Evolutionary conservation across 2,113 vertebrate species (phyloP), one percentile per base, ranked within the genome.

Genomic region (Hiodon tergisus): DNA sequence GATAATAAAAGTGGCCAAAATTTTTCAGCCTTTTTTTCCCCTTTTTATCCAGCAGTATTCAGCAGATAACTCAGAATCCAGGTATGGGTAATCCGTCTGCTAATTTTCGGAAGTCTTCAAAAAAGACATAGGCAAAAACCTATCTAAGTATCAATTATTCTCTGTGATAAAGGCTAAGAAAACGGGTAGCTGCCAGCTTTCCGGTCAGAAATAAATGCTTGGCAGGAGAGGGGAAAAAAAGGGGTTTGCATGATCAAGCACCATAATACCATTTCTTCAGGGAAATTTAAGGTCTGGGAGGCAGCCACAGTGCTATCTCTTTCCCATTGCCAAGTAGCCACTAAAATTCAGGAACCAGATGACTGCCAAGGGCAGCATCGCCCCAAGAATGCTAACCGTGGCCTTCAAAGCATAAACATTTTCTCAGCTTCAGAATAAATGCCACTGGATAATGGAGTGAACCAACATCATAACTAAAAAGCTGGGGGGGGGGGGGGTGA

Each of bases 301-400:
- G 31, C n/a, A 5, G 17, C 8, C n/a, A 6, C 52, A 31, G 6
- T 31, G 52, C 51, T 55, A 3, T 8, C 9, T 8, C 67, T 53
- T 7, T 69, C 67, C 7, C 67, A 69, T 51, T 17, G 67, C 50
- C 51, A n/a, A 5, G 51, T 16, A 6, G 67, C 67, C 67, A 69
- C 67, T 53, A 58, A 53, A 71, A 8, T 11, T 5, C 2, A 57
- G 69, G 52, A 7, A 58, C 48, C 69, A 71, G 69, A 71, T 71
- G 58, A 71, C 31, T 52, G 58, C 54, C 69, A 71, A 58, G 52
- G 69, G 6, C 54, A 58, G 69, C 54, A 10, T 17, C 46, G 51
- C 69, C 53, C 9, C 58, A 55, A 47, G 69, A 58, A 14, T 71
- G 69, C 9, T 71, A 47, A 31, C 16, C 14, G 17, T 71, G 69